Conservation (phyloP, 2,113 vertebrate genomes). For the Mirounga angustirostris region DNA sequence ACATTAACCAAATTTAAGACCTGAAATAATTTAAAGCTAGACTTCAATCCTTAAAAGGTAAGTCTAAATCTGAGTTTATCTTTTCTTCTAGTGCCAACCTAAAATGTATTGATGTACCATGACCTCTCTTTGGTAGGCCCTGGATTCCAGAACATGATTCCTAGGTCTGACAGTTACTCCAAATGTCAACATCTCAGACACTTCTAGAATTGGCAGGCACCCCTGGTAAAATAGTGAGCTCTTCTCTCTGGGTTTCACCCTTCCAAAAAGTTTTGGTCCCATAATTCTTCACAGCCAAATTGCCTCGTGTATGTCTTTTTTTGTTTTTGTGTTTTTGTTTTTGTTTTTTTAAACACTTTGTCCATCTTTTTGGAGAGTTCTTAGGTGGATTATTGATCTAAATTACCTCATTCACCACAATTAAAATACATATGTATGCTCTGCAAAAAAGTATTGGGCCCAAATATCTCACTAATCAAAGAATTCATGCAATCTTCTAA, state of each 20-base stretch:
- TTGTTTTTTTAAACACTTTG: not conserved
- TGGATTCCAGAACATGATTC: not conserved
- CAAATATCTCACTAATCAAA: not conserved
- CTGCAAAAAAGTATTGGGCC: not conserved
- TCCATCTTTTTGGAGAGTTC: not conserved
- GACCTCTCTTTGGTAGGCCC: not conserved
- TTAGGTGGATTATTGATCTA: not conserved
- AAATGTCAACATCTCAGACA: not conserved
- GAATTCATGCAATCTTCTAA: not conserved
- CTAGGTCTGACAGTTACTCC: not conserved
- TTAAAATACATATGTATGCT: not conserved
- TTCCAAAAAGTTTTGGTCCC: not conserved
- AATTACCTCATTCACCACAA: not conserved
- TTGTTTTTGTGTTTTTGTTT: no score
- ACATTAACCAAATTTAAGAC: not conserved
- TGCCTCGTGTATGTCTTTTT: not conserved
- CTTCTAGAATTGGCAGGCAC: not conserved
- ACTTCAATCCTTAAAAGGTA: not conserved
- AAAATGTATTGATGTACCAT: not conserved
- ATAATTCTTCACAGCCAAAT: not conserved
- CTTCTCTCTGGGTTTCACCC: not conserved
- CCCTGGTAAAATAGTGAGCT: not conserved
- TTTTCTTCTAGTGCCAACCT: not conserved
- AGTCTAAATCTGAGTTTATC: not conserved
- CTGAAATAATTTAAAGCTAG: not conserved